phyloP scores from a whole-genome alignment of 1,140 invertebrate species.

The Nasonia vitripennis region DNA sequence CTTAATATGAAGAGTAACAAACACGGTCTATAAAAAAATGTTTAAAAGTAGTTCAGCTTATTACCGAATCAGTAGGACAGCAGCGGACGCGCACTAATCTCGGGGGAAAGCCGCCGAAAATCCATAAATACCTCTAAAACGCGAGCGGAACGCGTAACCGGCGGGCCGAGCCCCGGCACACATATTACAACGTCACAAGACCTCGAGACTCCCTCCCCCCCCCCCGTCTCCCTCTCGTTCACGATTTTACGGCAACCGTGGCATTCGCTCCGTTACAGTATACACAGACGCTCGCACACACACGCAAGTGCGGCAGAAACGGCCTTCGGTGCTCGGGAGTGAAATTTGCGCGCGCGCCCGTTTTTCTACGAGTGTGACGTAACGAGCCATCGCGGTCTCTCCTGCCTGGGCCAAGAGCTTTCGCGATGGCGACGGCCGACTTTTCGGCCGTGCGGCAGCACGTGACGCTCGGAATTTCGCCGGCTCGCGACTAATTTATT shows the following conservation, averaged over 20 bases:
- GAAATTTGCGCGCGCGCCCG: neutral
- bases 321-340: too few relatives aligned
- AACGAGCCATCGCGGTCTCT: neutral
- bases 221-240: neutral
- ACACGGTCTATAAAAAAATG: too few relatives aligned
- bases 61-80: too few relatives aligned
- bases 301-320: neutral
- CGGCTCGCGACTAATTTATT: neutral
- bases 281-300: neutral
- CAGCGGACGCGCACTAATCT: too few relatives aligned
- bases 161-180: too few relatives aligned
- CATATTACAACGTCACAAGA: too few relatives aligned
- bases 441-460: neutral
- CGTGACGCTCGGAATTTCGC: neutral
- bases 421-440: neutral
- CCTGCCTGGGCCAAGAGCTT: too few relatives aligned
- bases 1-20: too few relatives aligned
- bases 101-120: too few relatives aligned
- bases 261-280: conserved; percentile 25
- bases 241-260: conserved; percentile 39
- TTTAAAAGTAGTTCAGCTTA: too few relatives aligned
- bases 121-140: too few relatives aligned
- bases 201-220: neutral
- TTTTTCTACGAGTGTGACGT: neutral
- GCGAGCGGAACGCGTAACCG: too few relatives aligned